Evolutionary conservation across 2,888 invertebrate genomes (phyloP), one percentile per base, ranked within the genome.

Genomic region (Seira musarum): DNA sequence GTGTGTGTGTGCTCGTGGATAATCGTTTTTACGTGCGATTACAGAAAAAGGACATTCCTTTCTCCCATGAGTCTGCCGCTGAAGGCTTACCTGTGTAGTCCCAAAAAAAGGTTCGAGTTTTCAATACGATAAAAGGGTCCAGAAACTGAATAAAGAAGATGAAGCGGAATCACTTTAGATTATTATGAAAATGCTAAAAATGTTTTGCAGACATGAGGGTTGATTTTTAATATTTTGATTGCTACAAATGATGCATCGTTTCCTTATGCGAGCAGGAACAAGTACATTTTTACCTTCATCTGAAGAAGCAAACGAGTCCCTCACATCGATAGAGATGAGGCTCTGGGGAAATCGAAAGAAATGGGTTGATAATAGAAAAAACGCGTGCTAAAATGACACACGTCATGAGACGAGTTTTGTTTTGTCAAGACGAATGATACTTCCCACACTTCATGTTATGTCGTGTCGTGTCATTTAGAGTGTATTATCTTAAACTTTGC

Each of bases 261-360:
- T 53, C 3, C 53, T n/a, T 53, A 3, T 8, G 3, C 3, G 15
- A 15, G 13, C 13, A 3, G 17, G 13, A 53, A 13, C 53, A 53
- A 17, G 53, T 53, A 53, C 13, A n/a, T 53, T 53, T 53, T 13
- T 13, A 53, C 53, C 17, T 5, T 2, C 21, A n/a, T 57, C 57
- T 13, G 63, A 13, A 63, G 15, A n/a, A 25, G 19, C 15, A 25
- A 2, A 21, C 2, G 30, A 30, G 30, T 63, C 24, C 53, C 57
- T 21, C 19, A 57, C 10, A 75, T 71, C 75, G 75, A 65, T 73
- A 67, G 68, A 66, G 79, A 82, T 82, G 80, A 81, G 81, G 67
- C 84, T 84, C 84, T 21, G 65, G 84, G 84, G 84, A 84, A 84
- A 84, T 84, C 73, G 78, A 64, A 40, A 67, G 53, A 81, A 84